Evolutionary conservation across 2,888 invertebrate species (phyloP).

Genomic region (Endotricha flammealis): DNA sequence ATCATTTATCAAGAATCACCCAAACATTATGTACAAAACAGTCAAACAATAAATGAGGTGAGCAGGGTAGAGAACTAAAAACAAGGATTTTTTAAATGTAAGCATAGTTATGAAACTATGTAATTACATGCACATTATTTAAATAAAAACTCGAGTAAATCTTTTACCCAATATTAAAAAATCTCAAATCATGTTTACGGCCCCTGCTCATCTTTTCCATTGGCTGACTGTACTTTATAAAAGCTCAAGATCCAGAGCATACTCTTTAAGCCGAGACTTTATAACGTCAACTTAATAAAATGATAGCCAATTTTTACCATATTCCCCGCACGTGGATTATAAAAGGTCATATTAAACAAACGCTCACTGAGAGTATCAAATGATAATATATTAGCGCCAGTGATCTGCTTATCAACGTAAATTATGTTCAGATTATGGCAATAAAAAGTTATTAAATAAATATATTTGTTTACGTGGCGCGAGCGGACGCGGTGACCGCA

Average conservation of each 20-base stretch:
- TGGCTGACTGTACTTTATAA: too few species aligned
- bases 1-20: too few species aligned
- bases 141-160: too few species aligned
- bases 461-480: constrained; percentile 62
- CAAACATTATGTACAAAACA: too few species aligned
- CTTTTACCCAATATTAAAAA: too few species aligned
- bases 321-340: constrained; percentile 22
- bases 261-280: background rate
- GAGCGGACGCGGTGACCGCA: constrained; percentile 12
- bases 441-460: constrained; percentile 74
- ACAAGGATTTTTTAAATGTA: too few species aligned
- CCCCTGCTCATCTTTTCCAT: too few species aligned
- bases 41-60: too few species aligned
- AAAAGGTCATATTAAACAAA: constrained; percentile 41
- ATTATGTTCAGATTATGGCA: constrained; percentile 68
- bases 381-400: constrained; percentile 37
- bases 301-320: background rate
- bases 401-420: constrained; percentile 71
- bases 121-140: too few species aligned
- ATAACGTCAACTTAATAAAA: background rate
- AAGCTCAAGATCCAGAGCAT: constrained; percentile 5
- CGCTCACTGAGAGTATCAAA: constrained; percentile 36
- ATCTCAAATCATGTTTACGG: too few species aligned
- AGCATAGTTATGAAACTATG: too few species aligned
- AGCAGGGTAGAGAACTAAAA: too few species aligned